A percentile compares a stretch with the other conserved stretches of the same genome.
phyloP scores from a whole-genome alignment of 2,113 vertebrate species.

The Entelurus aequoreus region DNA sequence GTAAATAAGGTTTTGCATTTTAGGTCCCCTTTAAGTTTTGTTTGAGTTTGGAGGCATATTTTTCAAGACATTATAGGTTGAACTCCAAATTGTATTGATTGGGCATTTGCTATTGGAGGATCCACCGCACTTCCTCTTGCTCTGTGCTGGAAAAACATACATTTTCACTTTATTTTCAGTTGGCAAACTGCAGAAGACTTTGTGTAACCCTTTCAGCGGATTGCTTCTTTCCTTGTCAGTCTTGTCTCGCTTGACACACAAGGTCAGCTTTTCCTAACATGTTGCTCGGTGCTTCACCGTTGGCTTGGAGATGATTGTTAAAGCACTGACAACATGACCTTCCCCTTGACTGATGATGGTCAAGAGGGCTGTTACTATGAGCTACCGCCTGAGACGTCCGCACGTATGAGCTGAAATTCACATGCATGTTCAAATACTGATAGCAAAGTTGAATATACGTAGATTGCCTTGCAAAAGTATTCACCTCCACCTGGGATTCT shows the following conservation, averaged over 20 bases:
- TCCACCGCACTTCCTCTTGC: too few species aligned
- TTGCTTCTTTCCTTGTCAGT: slow-evolving; percentile 8
- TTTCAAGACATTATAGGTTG: too few species aligned
- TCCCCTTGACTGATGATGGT: slow-evolving; percentile 59
- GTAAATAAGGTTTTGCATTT: too few species aligned
- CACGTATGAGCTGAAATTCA: slow-evolving; percentile 7
- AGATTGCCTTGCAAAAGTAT: too few species aligned
- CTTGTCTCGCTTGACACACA: slow-evolving; percentile 27
- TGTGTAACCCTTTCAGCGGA: background rate
- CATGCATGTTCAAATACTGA: background rate
- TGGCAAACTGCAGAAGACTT: background rate
- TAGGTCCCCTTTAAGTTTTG: too few species aligned
- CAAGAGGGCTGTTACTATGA: slow-evolving; percentile 42
- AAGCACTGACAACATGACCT: slow-evolving; percentile 59
- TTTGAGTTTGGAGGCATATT: too few species aligned
- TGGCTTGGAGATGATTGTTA: slow-evolving; percentile 46
- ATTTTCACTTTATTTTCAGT: background rate
- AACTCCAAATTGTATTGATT: too few species aligned
- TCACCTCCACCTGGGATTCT: too few species aligned
- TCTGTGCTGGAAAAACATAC: too few species aligned
- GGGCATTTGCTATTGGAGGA: too few species aligned
- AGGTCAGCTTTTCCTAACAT: slow-evolving; percentile 51
- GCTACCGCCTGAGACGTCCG: slow-evolving; percentile 21
- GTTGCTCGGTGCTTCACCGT: slow-evolving; percentile 39
- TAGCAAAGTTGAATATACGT: background rate